phyloP scores from a whole-genome alignment of 2,113 vertebrate species.

The Anarrhichthys ocellatus region DNA sequence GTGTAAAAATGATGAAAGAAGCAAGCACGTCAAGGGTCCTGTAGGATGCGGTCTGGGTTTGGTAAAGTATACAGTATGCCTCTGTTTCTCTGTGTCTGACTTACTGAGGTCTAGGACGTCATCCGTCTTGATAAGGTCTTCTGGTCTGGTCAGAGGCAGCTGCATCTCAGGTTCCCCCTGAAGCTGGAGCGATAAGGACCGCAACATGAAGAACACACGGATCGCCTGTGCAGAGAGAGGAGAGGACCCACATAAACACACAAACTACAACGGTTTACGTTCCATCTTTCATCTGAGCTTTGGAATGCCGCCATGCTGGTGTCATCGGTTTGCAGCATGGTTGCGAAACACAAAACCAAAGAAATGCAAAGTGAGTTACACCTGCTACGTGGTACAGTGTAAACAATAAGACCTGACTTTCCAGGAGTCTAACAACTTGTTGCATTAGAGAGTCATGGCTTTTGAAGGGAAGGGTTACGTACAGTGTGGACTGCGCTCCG shows the following conservation, averaged over 20 bases:
- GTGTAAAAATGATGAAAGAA: background rate
- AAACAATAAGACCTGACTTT: background rate
- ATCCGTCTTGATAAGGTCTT: conserved; percentile 96
- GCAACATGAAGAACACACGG: conserved; percentile 97
- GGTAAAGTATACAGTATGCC: background rate
- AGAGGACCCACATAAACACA: background rate
- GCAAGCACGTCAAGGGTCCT: background rate
- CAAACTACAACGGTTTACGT: background rate
- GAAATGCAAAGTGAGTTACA: background rate
- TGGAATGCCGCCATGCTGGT: background rate
- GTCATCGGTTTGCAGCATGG: background rate
- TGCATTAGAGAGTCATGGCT: background rate
- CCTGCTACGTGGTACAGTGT: background rate
- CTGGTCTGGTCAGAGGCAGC: conserved; percentile 93
- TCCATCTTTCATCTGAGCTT: background rate
- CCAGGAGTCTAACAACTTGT: background rate
- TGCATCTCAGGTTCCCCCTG: conserved; percentile 92
- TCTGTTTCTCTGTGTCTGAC: conserved; percentile 61
- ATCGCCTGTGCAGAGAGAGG: conserved; percentile 87
- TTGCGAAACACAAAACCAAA: background rate
- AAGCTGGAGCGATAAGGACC: conserved; percentile 92
- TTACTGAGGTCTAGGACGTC: conserved; percentile 98
- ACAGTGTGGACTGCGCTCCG: background rate
- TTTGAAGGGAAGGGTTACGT: background rate
- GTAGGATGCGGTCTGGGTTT: background rate